A percentile compares a stretch with the other conserved stretches of the same genome.
These are phyloP conservation scores for Acridotheres tristis DNA, from an alignment of 2,797 vertebrate species.

Conservation along the genomic window DNA sequence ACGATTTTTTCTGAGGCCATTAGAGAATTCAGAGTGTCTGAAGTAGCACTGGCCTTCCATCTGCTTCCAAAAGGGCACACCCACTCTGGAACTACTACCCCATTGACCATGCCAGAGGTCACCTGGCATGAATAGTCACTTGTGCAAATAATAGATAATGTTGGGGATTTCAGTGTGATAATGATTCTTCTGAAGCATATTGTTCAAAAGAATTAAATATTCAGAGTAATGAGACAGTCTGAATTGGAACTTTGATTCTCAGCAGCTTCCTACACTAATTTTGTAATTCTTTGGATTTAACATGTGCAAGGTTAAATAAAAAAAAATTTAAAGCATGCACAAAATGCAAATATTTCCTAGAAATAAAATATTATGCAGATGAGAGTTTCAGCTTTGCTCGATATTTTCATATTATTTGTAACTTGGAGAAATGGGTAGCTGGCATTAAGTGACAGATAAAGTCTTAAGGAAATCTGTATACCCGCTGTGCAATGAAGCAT, in stretches of 20 bases:
- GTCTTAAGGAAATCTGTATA: background rate
- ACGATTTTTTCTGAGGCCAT: background rate
- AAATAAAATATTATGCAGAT: background rate
- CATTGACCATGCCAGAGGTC: constrained; percentile 13
- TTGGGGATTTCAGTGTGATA: constrained; percentile 29
- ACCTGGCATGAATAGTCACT: background rate
- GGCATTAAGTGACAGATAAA: background rate
- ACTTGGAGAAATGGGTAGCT: background rate
- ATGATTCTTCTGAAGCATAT: constrained; percentile 39
- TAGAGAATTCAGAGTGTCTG: background rate
- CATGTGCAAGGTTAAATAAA: background rate
- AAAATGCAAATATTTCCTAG: background rate
- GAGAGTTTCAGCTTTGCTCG: background rate
- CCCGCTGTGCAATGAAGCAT: background rate
- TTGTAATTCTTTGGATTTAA: background rate
- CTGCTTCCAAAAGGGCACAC: constrained; percentile 36
- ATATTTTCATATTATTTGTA: background rate
- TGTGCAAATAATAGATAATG: constrained; percentile 55
- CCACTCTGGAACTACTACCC: constrained; percentile 35
- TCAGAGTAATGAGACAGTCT: background rate
- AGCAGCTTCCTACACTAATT: background rate
- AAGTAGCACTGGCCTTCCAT: background rate
- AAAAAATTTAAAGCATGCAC: background rate
- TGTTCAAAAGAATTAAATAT: constrained; percentile 49
- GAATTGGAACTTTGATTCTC: background rate